These are phyloP conservation scores for Chrysochloris asiatica DNA, from an alignment of 2,113 vertebrate genomes.

Conservation along the genomic window DNA sequence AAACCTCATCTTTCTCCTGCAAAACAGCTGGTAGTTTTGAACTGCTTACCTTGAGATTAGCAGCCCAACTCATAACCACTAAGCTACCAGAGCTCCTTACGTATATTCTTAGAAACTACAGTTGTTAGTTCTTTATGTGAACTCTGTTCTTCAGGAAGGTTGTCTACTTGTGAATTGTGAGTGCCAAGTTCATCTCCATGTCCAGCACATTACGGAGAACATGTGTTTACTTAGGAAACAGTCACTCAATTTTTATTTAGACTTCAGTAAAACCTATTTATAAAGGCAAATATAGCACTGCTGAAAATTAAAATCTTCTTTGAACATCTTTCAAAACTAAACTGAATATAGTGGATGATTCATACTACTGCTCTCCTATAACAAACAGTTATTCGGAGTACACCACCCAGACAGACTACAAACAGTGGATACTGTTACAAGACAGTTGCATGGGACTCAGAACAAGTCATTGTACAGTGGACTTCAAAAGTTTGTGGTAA, in stretches of 20 bases:
- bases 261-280: conserved; percentile 60
- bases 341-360: conserved; percentile 52
- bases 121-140: neutral
- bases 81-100: too few relatives aligned
- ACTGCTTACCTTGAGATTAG: too few relatives aligned
- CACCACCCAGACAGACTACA: neutral
- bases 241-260: conserved; percentile 44
- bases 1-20: too few relatives aligned
- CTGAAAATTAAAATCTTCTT: conserved; percentile 61
- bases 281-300: conserved; percentile 55
- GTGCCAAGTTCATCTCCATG: neutral
- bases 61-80: too few relatives aligned
- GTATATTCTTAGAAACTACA: neutral
- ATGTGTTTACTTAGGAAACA: conserved; percentile 19
- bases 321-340: conserved; percentile 65
- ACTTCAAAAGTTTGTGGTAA: too few relatives aligned
- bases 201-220: neutral
- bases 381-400: conserved; percentile 26
- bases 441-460: neutral
- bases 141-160: neutral
- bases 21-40: too few relatives aligned
- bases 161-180: neutral
- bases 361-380: conserved; percentile 55
- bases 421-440: neutral
- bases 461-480: neutral